Evolutionary conservation across 2,888 invertebrate species (phyloP).

Genomic region (Chrysolina oricalcia): DNA sequence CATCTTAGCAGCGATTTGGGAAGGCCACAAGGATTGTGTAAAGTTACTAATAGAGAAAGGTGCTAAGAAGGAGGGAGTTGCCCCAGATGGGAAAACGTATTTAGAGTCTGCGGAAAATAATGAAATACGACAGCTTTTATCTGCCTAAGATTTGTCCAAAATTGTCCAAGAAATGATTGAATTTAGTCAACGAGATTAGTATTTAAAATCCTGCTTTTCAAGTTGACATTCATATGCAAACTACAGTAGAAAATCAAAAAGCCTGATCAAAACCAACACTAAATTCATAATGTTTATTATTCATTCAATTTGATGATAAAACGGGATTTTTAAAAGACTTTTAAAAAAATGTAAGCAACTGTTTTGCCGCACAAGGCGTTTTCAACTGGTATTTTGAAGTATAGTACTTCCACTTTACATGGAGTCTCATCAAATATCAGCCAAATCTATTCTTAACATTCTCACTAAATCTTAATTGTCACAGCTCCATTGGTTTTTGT

Average conservation of each 20-base stretch:
- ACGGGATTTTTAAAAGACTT: too few relatives aligned
- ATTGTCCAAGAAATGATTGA: constrained; percentile 42
- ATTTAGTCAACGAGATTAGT: constrained; percentile 40
- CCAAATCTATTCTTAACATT: too few relatives aligned
- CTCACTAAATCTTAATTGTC: too few relatives aligned
- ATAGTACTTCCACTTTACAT: too few relatives aligned
- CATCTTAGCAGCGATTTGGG: constrained; percentile 96
- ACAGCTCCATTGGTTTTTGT: too few relatives aligned
- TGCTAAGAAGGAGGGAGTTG: constrained; percentile 85
- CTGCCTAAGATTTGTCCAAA: constrained; percentile 45
- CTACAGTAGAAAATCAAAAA: background rate
- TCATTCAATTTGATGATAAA: too few relatives aligned
- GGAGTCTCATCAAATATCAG: too few relatives aligned
- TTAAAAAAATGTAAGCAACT: too few relatives aligned
- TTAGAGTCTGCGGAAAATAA: constrained; percentile 92
- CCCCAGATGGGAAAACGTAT: constrained; percentile 92
- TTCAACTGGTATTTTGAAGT: too few relatives aligned
- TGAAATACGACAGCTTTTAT: constrained; percentile 87
- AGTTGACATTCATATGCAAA: background rate
- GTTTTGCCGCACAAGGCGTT: too few relatives aligned
- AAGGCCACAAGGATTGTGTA: constrained; percentile 94
- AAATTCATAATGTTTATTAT: too few relatives aligned
- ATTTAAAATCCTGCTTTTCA: constrained; percentile 1
- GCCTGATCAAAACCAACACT: too few relatives aligned
- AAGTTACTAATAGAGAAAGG: constrained; percentile 90